Evolutionary conservation across 2,797 vertebrate species (phyloP).

Genomic region (Bothrops alternatus): DNA sequence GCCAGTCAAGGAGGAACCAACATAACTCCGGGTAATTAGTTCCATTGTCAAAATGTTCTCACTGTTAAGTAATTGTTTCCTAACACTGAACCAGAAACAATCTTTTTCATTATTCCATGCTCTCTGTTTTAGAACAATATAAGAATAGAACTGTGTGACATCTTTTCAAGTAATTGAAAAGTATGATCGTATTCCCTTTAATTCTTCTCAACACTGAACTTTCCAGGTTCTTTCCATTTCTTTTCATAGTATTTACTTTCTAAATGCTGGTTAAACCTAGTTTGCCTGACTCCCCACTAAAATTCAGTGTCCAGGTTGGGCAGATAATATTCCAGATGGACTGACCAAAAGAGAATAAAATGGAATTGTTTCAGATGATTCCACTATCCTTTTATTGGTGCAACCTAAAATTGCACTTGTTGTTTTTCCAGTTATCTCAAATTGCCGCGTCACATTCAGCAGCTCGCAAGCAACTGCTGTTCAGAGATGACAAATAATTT

Average conservation of each 20-base stretch:
- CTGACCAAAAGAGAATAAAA: not conserved
- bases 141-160: not conserved
- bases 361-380: not conserved
- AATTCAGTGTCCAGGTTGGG: not conserved
- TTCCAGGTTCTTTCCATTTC: not conserved
- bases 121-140: not conserved
- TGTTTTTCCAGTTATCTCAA: not conserved
- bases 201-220: not conserved
- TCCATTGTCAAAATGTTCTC: not conserved
- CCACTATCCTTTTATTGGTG: not conserved
- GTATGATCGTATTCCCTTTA: not conserved
- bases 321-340: not conserved
- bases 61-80: not conserved
- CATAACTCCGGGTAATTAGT: not conserved
- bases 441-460: not conserved
- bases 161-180: not conserved
- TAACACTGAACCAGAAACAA: not conserved
- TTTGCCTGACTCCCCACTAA: not conserved
- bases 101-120: not conserved
- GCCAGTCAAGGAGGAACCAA: not conserved
- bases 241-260: not conserved
- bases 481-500: not conserved
- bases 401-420: not conserved
- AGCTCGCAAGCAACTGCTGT: not conserved
- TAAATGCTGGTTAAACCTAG: not conserved